Base-by-base conservation (phyloP, 2,797 vertebrate species). In the Eulemur rubriventer region DNA sequence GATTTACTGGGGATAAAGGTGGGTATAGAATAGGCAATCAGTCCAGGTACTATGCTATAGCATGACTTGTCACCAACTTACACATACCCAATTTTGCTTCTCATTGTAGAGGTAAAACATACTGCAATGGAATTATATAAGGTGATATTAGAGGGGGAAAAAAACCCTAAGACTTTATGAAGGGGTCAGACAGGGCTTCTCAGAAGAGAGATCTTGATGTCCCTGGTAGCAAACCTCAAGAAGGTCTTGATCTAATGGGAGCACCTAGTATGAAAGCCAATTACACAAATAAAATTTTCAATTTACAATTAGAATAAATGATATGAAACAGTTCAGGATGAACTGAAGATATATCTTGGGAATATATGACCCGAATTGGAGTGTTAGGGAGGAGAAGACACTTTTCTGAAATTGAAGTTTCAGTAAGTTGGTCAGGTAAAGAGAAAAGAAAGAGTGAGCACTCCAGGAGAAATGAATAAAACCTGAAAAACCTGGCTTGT, bases 1-100 rank as follows among this genome's bases (percentile, higher is more conserved):
- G 0, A 4, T 43, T 73, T 84, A 7, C 24, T 59, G 67, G 3
- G 0, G 0, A 13, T 50, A 75, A 26, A 30, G 1, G 24, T 57
- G 4, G 38, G 0, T 33, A 24, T 16, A 65, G 59, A 85, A 69
- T 2, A 79, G 28, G 30, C 7, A 43, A 38, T 89, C 35, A 52
- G 30, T 70, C 28, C 30, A 83, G 20, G 26, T 69, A 9, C 52
- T 76, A 28, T 33, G 18, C 2, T 55, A 30, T 35, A 2, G 6
- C 7, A 38, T 57, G 24, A 72, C 43, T 30, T 38, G 78, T 33
- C 26, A 83, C 41, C 35, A 70, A 14, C 30, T 73, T 61, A 70
- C 3, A 59, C 5, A 4, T 41, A 79, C 26, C 33, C 7, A 61
- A 46, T 79, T 79, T 57, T 79, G 38, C 26, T 75, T 84, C 9